phyloP scores from a whole-genome alignment of 2,797 vertebrate species.

The Muscicapa comitata region DNA sequence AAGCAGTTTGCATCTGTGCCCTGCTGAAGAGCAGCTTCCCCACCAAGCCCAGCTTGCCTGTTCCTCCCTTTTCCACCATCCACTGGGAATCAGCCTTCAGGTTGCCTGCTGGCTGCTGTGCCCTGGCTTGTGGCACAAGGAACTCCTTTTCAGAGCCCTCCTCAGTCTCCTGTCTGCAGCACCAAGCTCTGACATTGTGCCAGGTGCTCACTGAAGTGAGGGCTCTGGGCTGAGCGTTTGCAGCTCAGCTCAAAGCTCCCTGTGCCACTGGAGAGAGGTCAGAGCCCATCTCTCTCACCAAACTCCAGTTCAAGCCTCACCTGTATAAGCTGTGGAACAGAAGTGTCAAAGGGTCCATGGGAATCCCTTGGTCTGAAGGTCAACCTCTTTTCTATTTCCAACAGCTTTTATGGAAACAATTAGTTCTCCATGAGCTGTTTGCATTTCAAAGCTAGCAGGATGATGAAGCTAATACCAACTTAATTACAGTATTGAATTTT shows the following conservation, averaged over 20 bases:
- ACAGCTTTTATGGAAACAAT: not conserved
- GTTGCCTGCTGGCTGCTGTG: not conserved
- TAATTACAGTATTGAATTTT: not conserved
- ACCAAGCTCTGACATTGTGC: not conserved
- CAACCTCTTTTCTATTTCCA: not conserved
- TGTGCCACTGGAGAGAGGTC: not conserved
- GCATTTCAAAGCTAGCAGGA: not conserved
- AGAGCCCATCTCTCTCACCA: not conserved
- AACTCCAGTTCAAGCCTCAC: not conserved
- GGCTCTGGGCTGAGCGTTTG: not conserved
- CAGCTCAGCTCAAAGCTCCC: not conserved
- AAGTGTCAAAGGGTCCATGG: not conserved
- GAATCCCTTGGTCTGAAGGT: not conserved
- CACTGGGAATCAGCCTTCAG: accelerated
- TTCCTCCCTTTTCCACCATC: not conserved
- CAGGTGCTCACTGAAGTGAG: not conserved
- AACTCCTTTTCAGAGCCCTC: not conserved
- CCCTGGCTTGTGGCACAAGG: not conserved
- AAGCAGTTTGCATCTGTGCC: not conserved
- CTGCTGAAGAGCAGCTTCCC: not conserved
- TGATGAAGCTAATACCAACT: not conserved
- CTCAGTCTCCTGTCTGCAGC: not conserved
- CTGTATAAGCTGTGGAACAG: not conserved
- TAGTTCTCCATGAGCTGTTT: not conserved
- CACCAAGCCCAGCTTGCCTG: not conserved